Base-by-base conservation (phyloP, 2,888 invertebrate genomes). In the Steinernema carpocapsae region DNA sequence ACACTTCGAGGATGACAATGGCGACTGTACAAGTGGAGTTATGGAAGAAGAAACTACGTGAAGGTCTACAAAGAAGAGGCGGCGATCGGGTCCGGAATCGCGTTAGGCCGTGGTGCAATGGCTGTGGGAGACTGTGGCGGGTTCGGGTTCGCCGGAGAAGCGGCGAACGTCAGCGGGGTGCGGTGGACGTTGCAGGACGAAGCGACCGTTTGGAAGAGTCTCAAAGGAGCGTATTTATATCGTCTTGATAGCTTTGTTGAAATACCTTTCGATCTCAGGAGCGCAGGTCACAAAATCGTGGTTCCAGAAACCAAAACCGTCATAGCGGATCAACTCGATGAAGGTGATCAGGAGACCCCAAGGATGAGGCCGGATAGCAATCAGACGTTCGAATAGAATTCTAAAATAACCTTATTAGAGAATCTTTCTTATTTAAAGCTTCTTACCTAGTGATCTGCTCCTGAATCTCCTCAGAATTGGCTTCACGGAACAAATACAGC, bases 281-380 rank as follows among this genome's bases (percentile, higher is more conserved):
- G 99, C 97, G 89, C 99, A 99, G 88, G 96, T 95, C 0, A 99
- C 97, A 90, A 99, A 99, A 87, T 99, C 97, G 88, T 99, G 97
- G 80, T 93, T 92, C 97, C 99, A 99, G 90, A 99, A 99, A 89
- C 96, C 95, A 91, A 97, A 99, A 29, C 93, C 92, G 6, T 95
- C 96, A 90, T 99, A 99, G 89, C 97, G 97, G 87, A 99, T 97
- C 77, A 99, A 91, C 88, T 99, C 99, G 82, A 97, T 97, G 89
- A 99, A 99, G 0, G 99, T 99, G 81, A 99, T 96, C 46, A 99
- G 91, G 64, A 99, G 90, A 17, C 99, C 99, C 99, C 99, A 99
- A 0, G 99, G 99, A 89, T 99, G 99, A 3, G 99, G 99, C 71
- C 99, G 91, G 89, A 97, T 97, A 0, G 97, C 97, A 82, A 99